Conservation (phyloP, 2,113 vertebrate genomes). For the Gopherus flavomarginatus region DNA sequence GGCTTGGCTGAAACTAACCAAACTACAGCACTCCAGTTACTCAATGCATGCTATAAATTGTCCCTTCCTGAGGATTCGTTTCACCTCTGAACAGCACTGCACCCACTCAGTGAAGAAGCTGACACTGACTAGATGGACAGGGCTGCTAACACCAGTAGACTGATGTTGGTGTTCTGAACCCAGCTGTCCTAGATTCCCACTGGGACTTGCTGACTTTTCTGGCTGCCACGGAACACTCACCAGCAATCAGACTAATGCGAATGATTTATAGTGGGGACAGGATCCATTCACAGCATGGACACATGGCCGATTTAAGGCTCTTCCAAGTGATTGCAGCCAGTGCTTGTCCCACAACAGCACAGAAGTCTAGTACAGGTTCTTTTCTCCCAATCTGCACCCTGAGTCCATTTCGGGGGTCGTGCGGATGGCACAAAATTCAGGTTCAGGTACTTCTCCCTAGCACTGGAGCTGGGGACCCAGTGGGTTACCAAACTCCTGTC, state of each 20-base stretch:
- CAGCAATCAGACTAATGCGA: neutral
- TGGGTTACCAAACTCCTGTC: neutral
- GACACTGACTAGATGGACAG: neutral
- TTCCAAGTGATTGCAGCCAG: neutral
- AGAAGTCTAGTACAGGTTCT: neutral
- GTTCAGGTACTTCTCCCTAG: neutral
- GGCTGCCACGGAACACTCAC: neutral
- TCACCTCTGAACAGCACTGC: neutral
- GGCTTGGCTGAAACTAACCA: conserved; percentile 44
- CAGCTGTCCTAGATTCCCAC: neutral
- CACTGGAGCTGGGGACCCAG: neutral
- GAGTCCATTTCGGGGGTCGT: neutral
- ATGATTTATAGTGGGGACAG: neutral
- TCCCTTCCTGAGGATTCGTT: neutral
- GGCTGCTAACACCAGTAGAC: neutral
- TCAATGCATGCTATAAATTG: neutral
- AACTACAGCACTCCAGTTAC: conserved; percentile 24
- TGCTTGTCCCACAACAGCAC: neutral
- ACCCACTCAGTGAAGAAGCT: neutral
- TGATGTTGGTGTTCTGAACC: neutral
- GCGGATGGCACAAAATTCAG: neutral
- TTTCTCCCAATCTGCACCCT: neutral
- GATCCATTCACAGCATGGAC: neutral
- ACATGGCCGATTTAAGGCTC: neutral
- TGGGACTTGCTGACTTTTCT: neutral